phyloP scores from a whole-genome alignment of 2,113 vertebrate species.

The Brachionichthys hirsutus region DNA sequence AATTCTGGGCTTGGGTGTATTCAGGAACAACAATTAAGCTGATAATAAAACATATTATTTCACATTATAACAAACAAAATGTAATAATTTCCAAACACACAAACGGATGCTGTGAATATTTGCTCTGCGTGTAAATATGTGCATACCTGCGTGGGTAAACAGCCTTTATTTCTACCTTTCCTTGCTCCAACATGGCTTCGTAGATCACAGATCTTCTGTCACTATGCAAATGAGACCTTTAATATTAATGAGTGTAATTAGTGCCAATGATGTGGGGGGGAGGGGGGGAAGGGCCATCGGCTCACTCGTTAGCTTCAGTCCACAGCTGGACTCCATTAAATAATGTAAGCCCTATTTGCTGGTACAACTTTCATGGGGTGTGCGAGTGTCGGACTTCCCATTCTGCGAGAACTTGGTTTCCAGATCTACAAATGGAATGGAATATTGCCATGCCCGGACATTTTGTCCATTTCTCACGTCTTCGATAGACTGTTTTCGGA shows the following conservation, averaged over 20 bases:
- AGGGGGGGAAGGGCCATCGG: constrained; percentile 39
- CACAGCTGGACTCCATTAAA: constrained; percentile 47
- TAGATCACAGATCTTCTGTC: constrained; percentile 46
- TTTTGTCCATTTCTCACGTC: too few species aligned
- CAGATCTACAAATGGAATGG: too few species aligned
- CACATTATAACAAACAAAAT: too few species aligned
- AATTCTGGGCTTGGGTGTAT: too few species aligned
- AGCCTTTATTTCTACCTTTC: constrained; percentile 14
- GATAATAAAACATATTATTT: too few species aligned
- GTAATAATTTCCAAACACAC: too few species aligned
- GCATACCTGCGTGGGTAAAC: not conserved
- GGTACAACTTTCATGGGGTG: not conserved
- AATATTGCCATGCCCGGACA: too few species aligned
- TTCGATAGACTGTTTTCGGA: not conserved
- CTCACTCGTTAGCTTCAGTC: constrained; percentile 58
- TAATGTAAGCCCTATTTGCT: constrained; percentile 26
- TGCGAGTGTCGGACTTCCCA: not conserved
- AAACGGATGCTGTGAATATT: not conserved
- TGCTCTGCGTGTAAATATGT: not conserved
- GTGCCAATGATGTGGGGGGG: constrained; percentile 53
- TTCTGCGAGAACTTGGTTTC: not conserved
- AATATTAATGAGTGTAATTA: constrained; percentile 74
- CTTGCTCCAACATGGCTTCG: constrained; percentile 21
- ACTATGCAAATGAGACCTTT: constrained; percentile 61
- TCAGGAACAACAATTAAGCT: too few species aligned